Evolutionary conservation across 2,888 invertebrate genomes (phyloP).

Genomic region (Noctua janthe): DNA sequence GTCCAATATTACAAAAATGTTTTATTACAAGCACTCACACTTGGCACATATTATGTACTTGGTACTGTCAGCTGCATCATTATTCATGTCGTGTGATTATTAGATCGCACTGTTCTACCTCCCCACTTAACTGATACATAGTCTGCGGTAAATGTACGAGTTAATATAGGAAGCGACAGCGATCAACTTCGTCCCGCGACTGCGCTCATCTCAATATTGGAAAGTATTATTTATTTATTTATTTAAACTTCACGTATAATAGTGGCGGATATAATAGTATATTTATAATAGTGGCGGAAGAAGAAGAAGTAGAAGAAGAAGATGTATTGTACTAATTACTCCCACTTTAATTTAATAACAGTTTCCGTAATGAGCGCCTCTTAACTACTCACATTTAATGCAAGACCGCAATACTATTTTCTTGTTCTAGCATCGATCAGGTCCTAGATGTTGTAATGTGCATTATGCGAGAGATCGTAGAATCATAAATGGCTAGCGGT

Average conservation of each 20-base stretch:
- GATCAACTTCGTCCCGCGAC: background rate
- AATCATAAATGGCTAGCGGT: background rate
- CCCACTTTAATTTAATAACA: background rate
- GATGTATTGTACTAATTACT: background rate
- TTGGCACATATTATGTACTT: background rate
- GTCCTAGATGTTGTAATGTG: background rate
- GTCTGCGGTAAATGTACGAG: background rate
- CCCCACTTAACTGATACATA: background rate
- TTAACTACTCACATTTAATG: background rate
- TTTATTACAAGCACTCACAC: background rate
- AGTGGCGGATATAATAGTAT: too few relatives aligned
- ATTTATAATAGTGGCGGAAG: too few relatives aligned
- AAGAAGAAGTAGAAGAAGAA: too few relatives aligned
- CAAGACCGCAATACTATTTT: background rate
- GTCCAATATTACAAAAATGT: background rate
- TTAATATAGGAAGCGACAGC: background rate
- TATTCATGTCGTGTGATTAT: conserved; percentile 32
- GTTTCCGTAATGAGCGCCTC: background rate
- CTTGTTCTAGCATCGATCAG: conserved; percentile 3
- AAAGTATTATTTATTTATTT: background rate
- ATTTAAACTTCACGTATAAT: too few relatives aligned
- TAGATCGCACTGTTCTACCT: background rate
- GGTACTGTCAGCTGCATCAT: conserved; percentile 14
- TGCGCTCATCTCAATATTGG: conserved; percentile 8
- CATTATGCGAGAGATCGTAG: background rate